Percentiles rank a stretch among this genome's conserved stretches.
These are phyloP conservation scores for Archips crataeganus DNA, from an alignment of 2,888 invertebrate species.

Conservation along the genomic window DNA sequence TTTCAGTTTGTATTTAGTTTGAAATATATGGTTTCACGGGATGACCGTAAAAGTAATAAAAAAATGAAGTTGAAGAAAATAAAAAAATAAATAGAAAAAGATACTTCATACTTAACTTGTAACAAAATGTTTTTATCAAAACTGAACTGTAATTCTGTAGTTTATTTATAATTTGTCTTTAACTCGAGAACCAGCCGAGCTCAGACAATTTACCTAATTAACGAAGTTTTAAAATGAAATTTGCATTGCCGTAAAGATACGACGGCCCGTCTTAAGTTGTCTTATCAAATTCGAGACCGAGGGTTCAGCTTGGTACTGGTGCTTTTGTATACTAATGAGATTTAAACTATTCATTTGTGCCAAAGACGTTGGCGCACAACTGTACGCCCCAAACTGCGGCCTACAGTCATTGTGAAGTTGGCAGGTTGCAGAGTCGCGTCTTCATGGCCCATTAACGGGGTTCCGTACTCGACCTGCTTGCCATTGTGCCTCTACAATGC, in stretches of 20 bases:
- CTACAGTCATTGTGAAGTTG: constrained; percentile 34
- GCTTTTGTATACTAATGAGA: constrained; percentile 34
- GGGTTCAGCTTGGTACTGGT: background rate
- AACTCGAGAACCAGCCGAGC: constrained; percentile 11
- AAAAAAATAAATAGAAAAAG: too few relatives aligned
- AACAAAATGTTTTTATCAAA: constrained; percentile 11
- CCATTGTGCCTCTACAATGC: constrained; percentile 45
- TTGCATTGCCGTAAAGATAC: constrained; percentile 35
- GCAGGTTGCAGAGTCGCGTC: constrained; percentile 42
- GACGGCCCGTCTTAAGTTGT: constrained; percentile 11
- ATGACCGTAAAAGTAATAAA: too few relatives aligned
- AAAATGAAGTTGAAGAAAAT: too few relatives aligned
- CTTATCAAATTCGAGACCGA: constrained; percentile 28
- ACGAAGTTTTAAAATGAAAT: constrained; percentile 33
- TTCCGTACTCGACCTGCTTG: constrained; percentile 40
- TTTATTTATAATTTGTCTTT: constrained; percentile 27
- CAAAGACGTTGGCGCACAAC: constrained; percentile 19
- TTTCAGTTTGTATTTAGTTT: too few relatives aligned
- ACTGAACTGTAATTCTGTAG: constrained; percentile 15
- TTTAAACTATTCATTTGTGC: constrained; percentile 21
- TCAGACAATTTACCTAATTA: constrained; percentile 29
- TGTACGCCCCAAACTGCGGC: constrained; percentile 27
- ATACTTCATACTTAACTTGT: too few relatives aligned
- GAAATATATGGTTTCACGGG: too few relatives aligned
- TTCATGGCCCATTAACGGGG: constrained; percentile 41